Evolutionary conservation across 2,113 vertebrate species (phyloP).

Genomic region (Psephotus haematonotus): DNA sequence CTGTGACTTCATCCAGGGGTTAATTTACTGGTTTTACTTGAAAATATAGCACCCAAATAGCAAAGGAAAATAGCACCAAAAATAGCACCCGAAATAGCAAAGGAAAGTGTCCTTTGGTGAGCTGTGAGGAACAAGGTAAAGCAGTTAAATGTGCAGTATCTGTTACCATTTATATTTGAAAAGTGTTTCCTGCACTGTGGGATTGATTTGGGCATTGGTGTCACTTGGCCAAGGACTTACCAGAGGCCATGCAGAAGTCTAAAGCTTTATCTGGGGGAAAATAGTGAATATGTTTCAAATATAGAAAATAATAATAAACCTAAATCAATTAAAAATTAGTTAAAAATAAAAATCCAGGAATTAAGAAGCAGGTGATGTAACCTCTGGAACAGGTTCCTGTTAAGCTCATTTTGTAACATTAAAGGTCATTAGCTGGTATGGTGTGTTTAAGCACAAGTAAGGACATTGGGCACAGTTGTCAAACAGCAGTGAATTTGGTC

Average conservation of each 20-base stretch:
- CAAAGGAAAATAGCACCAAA: too few relatives aligned
- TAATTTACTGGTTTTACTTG: not conserved
- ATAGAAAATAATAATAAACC: not conserved
- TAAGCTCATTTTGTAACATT: not conserved
- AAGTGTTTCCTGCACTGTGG: not conserved
- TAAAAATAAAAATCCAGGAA: not conserved
- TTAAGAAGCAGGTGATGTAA: not conserved
- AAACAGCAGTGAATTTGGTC: not conserved
- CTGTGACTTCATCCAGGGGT: not conserved
- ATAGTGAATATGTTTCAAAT: not conserved
- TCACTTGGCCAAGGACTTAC: not conserved
- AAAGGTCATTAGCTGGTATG: not conserved
- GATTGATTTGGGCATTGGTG: not conserved
- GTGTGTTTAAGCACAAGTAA: not conserved
- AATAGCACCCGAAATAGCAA: not conserved
- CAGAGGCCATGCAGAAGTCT: not conserved
- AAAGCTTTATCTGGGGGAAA: not conserved
- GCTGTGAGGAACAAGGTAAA: not conserved
- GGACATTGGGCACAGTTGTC: not conserved
- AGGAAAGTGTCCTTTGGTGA: not conserved
- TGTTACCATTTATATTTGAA: not conserved
- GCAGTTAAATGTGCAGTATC: not conserved
- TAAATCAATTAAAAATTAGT: not conserved
- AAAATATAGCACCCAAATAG: not conserved
- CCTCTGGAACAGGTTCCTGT: not conserved